Conservation (phyloP, 2,888 invertebrate genomes). For the Lagria hirta region DNA sequence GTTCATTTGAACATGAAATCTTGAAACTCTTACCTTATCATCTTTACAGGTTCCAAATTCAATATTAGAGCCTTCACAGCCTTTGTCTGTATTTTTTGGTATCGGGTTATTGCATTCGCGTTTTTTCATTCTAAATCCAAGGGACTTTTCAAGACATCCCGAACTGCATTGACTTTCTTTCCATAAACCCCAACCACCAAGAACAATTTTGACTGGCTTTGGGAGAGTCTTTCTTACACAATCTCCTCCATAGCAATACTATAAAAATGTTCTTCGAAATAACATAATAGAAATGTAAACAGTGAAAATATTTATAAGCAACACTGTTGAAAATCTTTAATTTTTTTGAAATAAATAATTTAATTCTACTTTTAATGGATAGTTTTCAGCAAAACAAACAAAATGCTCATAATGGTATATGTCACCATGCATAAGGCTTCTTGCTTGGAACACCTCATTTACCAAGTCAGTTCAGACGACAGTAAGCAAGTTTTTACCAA, state of each 20-base stretch:
- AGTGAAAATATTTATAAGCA: too few relatives aligned
- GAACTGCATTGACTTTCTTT: conserved; percentile 62
- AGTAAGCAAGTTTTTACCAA: too few relatives aligned
- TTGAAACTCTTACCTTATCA: conserved; percentile 57
- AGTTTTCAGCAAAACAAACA: too few relatives aligned
- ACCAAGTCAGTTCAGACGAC: too few relatives aligned
- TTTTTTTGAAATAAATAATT: too few relatives aligned
- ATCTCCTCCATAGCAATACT: conserved; percentile 70
- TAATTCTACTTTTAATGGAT: too few relatives aligned
- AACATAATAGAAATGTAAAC: too few relatives aligned
- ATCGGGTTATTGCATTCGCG: conserved; percentile 60
- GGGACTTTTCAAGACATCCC: conserved; percentile 66
- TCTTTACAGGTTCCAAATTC: conserved; percentile 71
- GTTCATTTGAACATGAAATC: too few relatives aligned
- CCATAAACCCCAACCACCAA: conserved; percentile 69
- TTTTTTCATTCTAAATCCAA: conserved; percentile 61
- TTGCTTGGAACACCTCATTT: too few relatives aligned
- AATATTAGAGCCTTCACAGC: conserved; percentile 65
- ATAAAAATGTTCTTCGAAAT: conserved; percentile 30
- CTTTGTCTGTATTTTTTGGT: conserved; percentile 57
- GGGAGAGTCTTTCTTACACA: conserved; percentile 57
- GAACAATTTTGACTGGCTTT: conserved; percentile 48
- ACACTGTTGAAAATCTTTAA: too few relatives aligned
- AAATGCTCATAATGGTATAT: too few relatives aligned
- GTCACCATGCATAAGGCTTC: too few relatives aligned